Evolutionary conservation across 2,888 invertebrate species (phyloP).

Genomic region (Amaurobius ferox): DNA sequence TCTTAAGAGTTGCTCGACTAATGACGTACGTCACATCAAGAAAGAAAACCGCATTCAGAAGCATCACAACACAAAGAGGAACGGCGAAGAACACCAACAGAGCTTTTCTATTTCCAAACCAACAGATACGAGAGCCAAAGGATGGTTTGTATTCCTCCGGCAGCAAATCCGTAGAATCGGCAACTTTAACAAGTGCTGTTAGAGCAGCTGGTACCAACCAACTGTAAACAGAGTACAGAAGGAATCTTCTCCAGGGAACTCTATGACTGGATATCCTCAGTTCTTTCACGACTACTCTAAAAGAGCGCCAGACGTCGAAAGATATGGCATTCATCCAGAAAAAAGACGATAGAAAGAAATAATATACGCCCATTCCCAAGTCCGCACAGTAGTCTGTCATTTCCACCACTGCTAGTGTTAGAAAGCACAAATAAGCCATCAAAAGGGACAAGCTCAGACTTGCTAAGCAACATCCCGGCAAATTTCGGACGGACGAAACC

Average conservation of each 20-base stretch:
- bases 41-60: conserved; percentile 79
- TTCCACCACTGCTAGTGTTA: conserved; percentile 75
- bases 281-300: conserved; percentile 79
- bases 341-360: conserved; percentile 69
- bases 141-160: conserved; percentile 77
- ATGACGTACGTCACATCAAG: conserved; percentile 78
- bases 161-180: conserved; percentile 75
- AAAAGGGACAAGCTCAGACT: conserved; percentile 78
- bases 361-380: conserved; percentile 73
- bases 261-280: conserved; percentile 78
- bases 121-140: conserved; percentile 79
- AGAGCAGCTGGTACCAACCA: conserved; percentile 78
- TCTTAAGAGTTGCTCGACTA: conserved; percentile 74
- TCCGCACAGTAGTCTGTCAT: conserved; percentile 68
- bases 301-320: conserved; percentile 78
- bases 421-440: conserved; percentile 77
- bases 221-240: conserved; percentile 78
- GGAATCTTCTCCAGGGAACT: conserved; percentile 78
- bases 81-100: conserved; percentile 80
- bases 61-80: conserved; percentile 79
- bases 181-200: conserved; percentile 76
- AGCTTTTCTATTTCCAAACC: conserved; percentile 80
- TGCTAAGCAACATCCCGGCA: conserved; percentile 76
- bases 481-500: conserved; percentile 78
- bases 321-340: conserved; percentile 72